phyloP scores from a whole-genome alignment of 2,797 vertebrate genomes.

The Todus mexicanus region DNA sequence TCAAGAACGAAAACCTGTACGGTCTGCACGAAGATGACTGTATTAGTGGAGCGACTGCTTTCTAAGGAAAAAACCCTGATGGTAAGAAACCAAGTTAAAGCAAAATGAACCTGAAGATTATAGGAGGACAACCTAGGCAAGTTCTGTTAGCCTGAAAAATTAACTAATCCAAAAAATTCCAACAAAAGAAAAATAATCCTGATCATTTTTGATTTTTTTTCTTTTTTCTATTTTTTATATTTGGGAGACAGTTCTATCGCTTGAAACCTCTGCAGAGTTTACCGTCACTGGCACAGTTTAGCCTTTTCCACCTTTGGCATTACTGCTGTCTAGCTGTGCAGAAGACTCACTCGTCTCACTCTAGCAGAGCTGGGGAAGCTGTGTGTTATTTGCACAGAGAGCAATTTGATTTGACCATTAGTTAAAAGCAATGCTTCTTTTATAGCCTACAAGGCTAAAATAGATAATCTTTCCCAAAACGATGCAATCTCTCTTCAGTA shows the following conservation, averaged over 20 bases:
- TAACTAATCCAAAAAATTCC: neutral
- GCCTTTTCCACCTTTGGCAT: neutral
- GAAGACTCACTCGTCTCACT: neutral
- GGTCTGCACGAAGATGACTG: fast-evolving
- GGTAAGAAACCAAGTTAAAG: neutral
- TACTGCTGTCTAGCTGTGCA: neutral
- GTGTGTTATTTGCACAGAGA: neutral
- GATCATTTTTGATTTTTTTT: neutral
- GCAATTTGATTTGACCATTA: neutral
- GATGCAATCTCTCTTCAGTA: neutral
- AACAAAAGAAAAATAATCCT: neutral
- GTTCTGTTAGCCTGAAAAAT: neutral
- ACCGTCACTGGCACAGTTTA: neutral
- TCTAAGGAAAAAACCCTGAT: neutral
- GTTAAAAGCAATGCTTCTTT: constrained; percentile 17
- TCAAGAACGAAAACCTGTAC: neutral
- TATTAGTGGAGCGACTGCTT: neutral
- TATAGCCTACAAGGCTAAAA: constrained; percentile 31
- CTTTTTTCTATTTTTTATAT: neutral
- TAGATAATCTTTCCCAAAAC: constrained; percentile 16
- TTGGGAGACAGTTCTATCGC: neutral
- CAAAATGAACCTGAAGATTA: neutral
- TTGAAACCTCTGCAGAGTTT: neutral
- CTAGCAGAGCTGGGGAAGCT: neutral
- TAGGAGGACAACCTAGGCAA: neutral